A percentile compares a stretch with the other conserved stretches of the same genome.
Evolutionary conservation across 2,888 invertebrate genomes (phyloP).

Genomic region (Aphodius granarius): DNA sequence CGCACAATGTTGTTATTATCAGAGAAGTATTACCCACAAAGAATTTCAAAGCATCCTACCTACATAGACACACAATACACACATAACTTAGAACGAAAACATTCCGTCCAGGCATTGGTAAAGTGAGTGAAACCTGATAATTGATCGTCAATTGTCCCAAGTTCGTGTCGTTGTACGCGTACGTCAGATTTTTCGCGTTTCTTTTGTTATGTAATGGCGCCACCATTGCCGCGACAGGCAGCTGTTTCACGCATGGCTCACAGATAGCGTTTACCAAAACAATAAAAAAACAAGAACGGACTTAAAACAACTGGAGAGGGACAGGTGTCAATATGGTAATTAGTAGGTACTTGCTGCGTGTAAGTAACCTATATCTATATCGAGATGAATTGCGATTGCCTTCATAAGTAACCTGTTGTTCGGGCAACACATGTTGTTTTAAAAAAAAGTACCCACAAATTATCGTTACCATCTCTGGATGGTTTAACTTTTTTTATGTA

Average conservation of each 20-base stretch:
- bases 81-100: not conserved
- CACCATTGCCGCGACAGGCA: not conserved
- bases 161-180: not conserved
- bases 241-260: not conserved
- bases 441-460: too few relatives aligned
- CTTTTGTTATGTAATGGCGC: not conserved
- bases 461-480: too few relatives aligned
- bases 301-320: not conserved
- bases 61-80: not conserved
- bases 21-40: not conserved
- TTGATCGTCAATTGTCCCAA: not conserved
- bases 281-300: not conserved
- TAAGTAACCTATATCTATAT: not conserved
- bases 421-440: too few relatives aligned
- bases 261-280: not conserved
- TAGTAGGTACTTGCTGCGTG: not conserved
- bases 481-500: too few relatives aligned
- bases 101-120: not conserved
- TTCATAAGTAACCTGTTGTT: not conserved
- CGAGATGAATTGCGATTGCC: not conserved
- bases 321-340: not conserved
- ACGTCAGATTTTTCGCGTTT: not conserved
- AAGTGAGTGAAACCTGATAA: not conserved
- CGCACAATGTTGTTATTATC: not conserved
- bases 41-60: not conserved